These are phyloP conservation scores for Drosophila auraria DNA, from an alignment of 1,140 invertebrate genomes.

Conservation along the genomic window DNA sequence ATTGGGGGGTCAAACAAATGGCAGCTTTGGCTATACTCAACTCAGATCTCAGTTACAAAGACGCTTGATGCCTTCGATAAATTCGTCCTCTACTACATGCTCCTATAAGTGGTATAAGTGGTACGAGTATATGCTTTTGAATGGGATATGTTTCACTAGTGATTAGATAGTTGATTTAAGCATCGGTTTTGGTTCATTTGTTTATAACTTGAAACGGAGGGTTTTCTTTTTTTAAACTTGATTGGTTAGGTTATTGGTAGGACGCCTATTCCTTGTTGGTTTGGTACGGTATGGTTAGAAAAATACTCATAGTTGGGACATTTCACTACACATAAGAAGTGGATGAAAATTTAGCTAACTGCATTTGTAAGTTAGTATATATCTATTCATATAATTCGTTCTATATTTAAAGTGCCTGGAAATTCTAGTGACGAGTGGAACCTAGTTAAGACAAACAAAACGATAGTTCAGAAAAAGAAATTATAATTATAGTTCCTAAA, in stretches of 20 bases:
- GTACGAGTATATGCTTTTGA: slow-evolving; percentile 50
- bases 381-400: slow-evolving; percentile 43
- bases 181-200: slow-evolving; percentile 75
- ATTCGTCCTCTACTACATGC: slow-evolving; percentile 46
- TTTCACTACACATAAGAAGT: slow-evolving; percentile 59
- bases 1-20: slow-evolving; percentile 53
- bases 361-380: slow-evolving; percentile 41
- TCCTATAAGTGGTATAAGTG: slow-evolving; percentile 29
- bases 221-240: slow-evolving; percentile 68
- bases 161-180: slow-evolving; percentile 55
- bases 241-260: slow-evolving; percentile 73
- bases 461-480: slow-evolving; percentile 28
- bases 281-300: slow-evolving; percentile 56
- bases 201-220: slow-evolving; percentile 83
- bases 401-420: slow-evolving; percentile 38
- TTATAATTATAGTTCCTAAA: slow-evolving; percentile 28
- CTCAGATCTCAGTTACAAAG: slow-evolving; percentile 32
- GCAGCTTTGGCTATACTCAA: slow-evolving; percentile 67
- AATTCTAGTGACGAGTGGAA: slow-evolving; percentile 45
- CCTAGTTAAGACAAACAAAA: slow-evolving; percentile 16
- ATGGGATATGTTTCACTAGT: slow-evolving; percentile 56
- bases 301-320: slow-evolving; percentile 65
- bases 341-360: slow-evolving; percentile 62
- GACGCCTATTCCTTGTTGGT: slow-evolving; percentile 44
- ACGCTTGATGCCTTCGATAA: slow-evolving; percentile 28